These are phyloP conservation scores for Oophaga pumilio DNA, from an alignment of 2,113 vertebrate species.

Conservation along the genomic window DNA sequence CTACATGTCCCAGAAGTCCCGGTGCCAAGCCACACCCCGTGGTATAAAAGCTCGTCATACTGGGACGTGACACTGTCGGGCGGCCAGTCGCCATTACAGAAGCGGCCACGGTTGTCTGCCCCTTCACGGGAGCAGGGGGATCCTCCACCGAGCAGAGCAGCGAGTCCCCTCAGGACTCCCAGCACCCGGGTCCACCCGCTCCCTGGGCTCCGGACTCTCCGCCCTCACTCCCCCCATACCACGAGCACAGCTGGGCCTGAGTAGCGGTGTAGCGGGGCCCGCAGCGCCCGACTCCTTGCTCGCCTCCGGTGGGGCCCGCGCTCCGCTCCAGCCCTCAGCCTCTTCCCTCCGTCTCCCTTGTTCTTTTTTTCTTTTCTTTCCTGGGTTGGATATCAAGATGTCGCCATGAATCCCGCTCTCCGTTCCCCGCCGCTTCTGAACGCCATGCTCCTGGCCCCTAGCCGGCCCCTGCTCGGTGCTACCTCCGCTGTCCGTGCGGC, in stretches of 20 bases:
- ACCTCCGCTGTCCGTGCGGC: conserved; percentile 71
- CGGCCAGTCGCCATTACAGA: conserved; percentile 84
- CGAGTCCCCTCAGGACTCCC: conserved; percentile 21
- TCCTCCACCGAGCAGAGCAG: not conserved
- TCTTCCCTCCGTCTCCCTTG: conserved; percentile 68
- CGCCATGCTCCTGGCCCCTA: conserved; percentile 87
- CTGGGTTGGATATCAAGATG: conserved; percentile 80
- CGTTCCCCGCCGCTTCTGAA: conserved; percentile 81
- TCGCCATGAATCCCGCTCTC: conserved; percentile 92
- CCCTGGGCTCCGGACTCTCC: conserved; percentile 72
- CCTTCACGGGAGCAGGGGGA: conserved; percentile 49
- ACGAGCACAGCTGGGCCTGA: not conserved
- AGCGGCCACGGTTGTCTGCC: conserved; percentile 57
- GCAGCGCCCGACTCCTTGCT: not conserved
- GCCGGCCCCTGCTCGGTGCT: conserved; percentile 71
- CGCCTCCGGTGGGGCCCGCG: conserved; percentile 67
- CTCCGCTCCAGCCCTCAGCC: conserved; percentile 66
- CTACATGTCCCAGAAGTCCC: conserved; percentile 59
- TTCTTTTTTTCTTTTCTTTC: conserved; percentile 68
- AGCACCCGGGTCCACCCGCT: not conserved
- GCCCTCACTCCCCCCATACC: no score
- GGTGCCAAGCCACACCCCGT: not conserved
- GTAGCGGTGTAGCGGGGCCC: conserved; percentile 1
- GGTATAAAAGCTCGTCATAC: conserved; percentile 68
- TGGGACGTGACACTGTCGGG: conserved; percentile 75